Base-by-base conservation (phyloP, 1,140 invertebrate species). In the Drosophila pectinifera region DNA sequence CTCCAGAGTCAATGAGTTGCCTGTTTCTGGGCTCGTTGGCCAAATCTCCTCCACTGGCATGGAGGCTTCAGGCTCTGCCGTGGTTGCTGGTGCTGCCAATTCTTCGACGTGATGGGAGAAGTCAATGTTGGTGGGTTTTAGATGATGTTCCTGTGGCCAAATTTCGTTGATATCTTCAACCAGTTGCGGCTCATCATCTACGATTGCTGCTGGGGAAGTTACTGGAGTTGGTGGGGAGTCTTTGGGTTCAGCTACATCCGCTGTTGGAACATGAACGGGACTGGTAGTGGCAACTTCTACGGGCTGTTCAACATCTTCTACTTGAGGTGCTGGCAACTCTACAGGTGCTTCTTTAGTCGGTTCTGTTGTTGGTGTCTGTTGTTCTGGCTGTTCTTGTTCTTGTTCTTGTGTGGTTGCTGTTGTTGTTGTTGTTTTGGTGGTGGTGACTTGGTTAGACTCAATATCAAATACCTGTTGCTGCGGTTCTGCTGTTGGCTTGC, bases 401-500 rank as follows among this genome's bases (percentile, higher is more conserved):
- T 78, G 81, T 91, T 53, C 69, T 74, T 72, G 69, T 76, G 75
- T 81, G 54, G 56, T 86, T 48, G 67, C 59, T 70, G 64, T 80
- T 59, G 54, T 73, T 43, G 45, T 68, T 55, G 77, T 73, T 43
- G 45, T 68, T 55, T 74, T 89, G 67, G 65, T 83, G 65, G 79
- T 84, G 49, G 76, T 85, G 70, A 86, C 83, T 64, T 80, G 80
- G 72, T 72, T 90, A 70, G 90, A 91, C 69, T 91, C 84, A 90
- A 91, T 90, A 90, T 90, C 90, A 91, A 91, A 91, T 92, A 92
- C 91, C 91, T 92, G 85, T 91, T 80, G 84, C 82, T 75, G 77
- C 77, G 76, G 69, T 64, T 89, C 73, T 42, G 48, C 73, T 65
- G 58, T 77, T 53, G 59, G 53, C 45, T 53, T 46, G n/a, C 61